These are phyloP conservation scores for Oxycera nigricornis DNA, from an alignment of 2,888 invertebrate genomes.

Conservation along the genomic window DNA sequence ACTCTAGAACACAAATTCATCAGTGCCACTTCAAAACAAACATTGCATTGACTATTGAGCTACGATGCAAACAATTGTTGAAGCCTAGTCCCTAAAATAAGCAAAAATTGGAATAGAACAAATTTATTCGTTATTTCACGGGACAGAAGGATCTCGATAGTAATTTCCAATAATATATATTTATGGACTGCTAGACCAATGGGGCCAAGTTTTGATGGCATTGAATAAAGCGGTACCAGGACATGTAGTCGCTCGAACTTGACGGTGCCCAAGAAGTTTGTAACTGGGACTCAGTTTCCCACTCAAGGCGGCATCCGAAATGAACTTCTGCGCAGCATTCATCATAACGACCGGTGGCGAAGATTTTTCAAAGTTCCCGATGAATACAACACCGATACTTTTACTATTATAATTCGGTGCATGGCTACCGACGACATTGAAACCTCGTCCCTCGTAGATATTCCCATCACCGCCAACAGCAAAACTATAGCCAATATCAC, in stretches of 20 bases:
- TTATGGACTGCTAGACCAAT: too few relatives aligned
- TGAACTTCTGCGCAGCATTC: conserved; percentile 51
- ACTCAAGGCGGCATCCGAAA: conserved; percentile 52
- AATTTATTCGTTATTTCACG: too few relatives aligned
- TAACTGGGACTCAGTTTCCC: conserved; percentile 53
- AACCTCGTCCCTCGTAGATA: conserved; percentile 58
- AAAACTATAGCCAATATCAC: conserved; percentile 58
- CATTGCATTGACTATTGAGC: too few relatives aligned
- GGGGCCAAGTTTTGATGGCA: conserved; percentile 56
- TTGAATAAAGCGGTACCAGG: conserved; percentile 56
- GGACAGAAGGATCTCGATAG: too few relatives aligned
- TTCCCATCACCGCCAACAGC: conserved; percentile 58
- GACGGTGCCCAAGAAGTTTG: conserved; percentile 56
- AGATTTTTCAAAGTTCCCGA: too few relatives aligned
- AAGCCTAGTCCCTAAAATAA: too few relatives aligned
- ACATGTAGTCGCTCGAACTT: conserved; percentile 56
- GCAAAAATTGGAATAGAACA: too few relatives aligned
- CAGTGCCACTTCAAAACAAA: too few relatives aligned
- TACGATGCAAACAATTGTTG: too few relatives aligned
- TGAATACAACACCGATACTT: conserved; percentile 57
- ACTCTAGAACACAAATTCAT: too few relatives aligned
- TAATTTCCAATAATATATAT: too few relatives aligned
- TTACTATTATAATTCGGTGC: conserved; percentile 56
- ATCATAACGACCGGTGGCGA: conserved; percentile 52
- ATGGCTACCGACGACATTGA: conserved; percentile 55